Percentiles rank a stretch among this genome's conserved stretches.
Evolutionary conservation across 64 coral and sea anemone genomes (phyloP).

Genomic region (Dendronephthya gigantea): DNA sequence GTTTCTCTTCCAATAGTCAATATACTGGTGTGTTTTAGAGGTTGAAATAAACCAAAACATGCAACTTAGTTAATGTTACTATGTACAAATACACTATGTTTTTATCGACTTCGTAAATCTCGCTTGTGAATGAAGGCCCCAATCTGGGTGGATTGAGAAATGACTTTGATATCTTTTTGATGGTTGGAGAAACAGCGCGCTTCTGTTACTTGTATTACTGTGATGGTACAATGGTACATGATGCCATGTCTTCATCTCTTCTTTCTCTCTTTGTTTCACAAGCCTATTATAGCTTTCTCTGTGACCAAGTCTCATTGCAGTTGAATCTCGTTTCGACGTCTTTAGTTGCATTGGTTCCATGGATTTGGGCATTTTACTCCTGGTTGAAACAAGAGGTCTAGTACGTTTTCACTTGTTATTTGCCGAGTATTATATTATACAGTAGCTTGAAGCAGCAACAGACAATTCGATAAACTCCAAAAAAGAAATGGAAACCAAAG

Average conservation of each 20-base stretch:
- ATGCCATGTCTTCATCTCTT: conserved; percentile 84
- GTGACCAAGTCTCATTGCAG: background rate
- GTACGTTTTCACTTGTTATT: no score
- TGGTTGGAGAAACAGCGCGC: conserved; percentile 69
- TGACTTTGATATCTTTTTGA: conserved; percentile 60
- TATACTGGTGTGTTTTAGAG: no score
- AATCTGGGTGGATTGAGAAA: conserved; percentile 95
- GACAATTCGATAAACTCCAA: no score
- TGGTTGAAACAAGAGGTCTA: no score
- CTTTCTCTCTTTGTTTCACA: conserved; percentile 38
- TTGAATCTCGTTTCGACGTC: background rate
- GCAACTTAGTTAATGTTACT: no score
- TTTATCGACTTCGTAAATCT: conserved; percentile 22
- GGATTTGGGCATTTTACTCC: background rate
- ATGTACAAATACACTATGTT: no score
- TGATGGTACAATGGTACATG: conserved; percentile 72
- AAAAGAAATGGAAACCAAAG: no score
- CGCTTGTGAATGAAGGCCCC: conserved; percentile 64
- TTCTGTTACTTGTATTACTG: conserved; percentile 41
- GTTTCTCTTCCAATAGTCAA: no score
- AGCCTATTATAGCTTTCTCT: conserved; percentile 15
- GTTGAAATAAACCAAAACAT: no score
- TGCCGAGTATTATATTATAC: no score
- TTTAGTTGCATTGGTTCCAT: background rate
- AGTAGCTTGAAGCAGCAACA: no score